Evolutionary conservation across 1,140 invertebrate genomes (phyloP), one percentile per base, ranked within the genome.

Genomic region (Drosophila pseudoobscura): DNA sequence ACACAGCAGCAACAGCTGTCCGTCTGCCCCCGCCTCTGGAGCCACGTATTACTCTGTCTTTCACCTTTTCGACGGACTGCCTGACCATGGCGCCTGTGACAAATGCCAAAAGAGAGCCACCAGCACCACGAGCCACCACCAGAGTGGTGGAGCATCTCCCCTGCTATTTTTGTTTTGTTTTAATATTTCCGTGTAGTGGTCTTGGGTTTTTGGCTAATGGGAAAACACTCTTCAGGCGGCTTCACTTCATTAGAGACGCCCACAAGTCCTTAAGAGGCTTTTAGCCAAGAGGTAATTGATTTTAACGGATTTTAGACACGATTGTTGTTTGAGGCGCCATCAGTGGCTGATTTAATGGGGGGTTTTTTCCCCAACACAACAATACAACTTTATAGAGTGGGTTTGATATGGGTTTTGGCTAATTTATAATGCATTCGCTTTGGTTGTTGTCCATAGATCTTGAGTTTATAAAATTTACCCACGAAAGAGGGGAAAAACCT

Each of bases 81-180:
- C 50, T 82, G 75, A 75, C 78, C 78, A 87, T 78, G 78, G 74
- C 76, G 80, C 76, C 76, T 59, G 63, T 39, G 57, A 66, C 74
- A 79, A 79, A 79, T 75, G 71, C 35, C 44, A 31, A 20, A 31
- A 29, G 29, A 63, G 35, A 44, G 51, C 26, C 9, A 7, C 53
- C 15, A n/a, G 11, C 17, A 17, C 17, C 17, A 17, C 17, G 17
- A 17, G 17, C 17, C 17, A 17, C 17, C 17, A 17, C 17, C 17
- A 17, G 17, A 17, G 17, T 41, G 26, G 17, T 45, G 35, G 6
- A 22, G 24, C 7, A 17, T 43, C 20, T 15, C 52, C 17, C 35
- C 13, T 43, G n/a, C 43, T 13, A 24, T 31, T 17, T 31, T 9
- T 31, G 7, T 51, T 39, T 13, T 39, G 4, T 39, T 13, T 13